Evolutionary conservation across 2,888 invertebrate species (phyloP).

Genomic region (Anthrax anthrax): DNA sequence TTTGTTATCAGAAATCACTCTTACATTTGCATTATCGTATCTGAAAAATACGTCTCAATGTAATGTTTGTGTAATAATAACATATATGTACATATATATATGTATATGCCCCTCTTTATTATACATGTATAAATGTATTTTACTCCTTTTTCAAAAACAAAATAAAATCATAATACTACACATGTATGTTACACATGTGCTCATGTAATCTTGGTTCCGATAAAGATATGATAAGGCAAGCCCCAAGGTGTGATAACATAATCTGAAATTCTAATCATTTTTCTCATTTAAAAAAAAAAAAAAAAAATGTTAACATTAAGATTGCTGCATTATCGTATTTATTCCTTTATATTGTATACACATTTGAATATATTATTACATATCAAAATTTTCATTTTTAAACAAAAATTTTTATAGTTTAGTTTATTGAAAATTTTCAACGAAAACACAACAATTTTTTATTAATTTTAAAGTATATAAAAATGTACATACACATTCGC

Average conservation of each 20-base stretch:
- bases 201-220: constrained; percentile 9
- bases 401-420: too few species aligned
- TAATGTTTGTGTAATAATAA: neutral
- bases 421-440: constrained; percentile 3
- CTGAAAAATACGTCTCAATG: neutral
- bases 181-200: neutral
- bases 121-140: too few species aligned
- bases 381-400: too few species aligned
- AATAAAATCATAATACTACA: too few species aligned
- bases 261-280: constrained; percentile 12
- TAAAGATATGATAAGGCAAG: constrained; percentile 14
- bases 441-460: neutral
- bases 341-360: neutral
- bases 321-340: constrained; percentile 1
- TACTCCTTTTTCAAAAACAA: neutral
- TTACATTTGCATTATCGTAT: neutral
- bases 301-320: neutral
- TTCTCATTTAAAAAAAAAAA: neutral
- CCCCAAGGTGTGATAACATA: constrained; percentile 14
- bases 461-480: too few species aligned
- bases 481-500: too few species aligned
- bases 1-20: constrained; percentile 1
- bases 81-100: neutral
- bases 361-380: neutral
- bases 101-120: too few species aligned